Evolutionary conservation across 2,797 vertebrate genomes (phyloP), one percentile per base, ranked within the genome.

Genomic region (Scolopax rusticola): DNA sequence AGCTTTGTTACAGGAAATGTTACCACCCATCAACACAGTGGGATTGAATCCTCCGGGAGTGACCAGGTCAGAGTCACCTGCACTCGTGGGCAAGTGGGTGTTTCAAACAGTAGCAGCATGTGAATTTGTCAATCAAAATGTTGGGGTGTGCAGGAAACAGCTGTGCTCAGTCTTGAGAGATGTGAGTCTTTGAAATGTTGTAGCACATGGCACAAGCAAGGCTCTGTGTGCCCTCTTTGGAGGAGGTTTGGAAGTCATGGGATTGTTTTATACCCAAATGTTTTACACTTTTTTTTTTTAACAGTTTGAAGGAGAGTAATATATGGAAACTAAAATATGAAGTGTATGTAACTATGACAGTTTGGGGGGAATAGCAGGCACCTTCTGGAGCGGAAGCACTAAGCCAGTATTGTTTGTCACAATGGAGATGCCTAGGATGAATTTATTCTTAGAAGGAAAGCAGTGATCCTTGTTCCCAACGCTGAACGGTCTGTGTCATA

Each of bases 221-320:
- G 64, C 15, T 95, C 41, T 2, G 4, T 0, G 0, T 4, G 1
- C 36, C 21, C 6, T 76, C 14, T 60, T 24, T 38, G 41, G 32
- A 74, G 59, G 54, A 83, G 28, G 8, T 64, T 57, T 87, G 19
- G 45, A 68, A 73, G n/a, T 53, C 13, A 17, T 6, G 9, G 40
- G 21, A 8, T 76, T 81, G 9, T 9, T 84, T 88, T 48, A 40
- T 40, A 32, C 33, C 13, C 15, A 23, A 14, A 36, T 28, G 15
- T 60, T 87, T 73, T 73, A 20, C 41, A 10, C 2, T 2, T 0
- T 1, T 78, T 93, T 93, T 43, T 40, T 87, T 76, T 51, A 12
- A 51, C 78, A 60, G 28, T 33, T 85, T 56, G n/a, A 60, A 70
- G 25, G 11, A 41, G 4, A 4, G 12, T 59, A 14, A 28, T 38